Percentiles rank a stretch among this genome's conserved stretches.
phyloP scores from a whole-genome alignment of 2,888 invertebrate genomes.

The Conus canariensis region DNA sequence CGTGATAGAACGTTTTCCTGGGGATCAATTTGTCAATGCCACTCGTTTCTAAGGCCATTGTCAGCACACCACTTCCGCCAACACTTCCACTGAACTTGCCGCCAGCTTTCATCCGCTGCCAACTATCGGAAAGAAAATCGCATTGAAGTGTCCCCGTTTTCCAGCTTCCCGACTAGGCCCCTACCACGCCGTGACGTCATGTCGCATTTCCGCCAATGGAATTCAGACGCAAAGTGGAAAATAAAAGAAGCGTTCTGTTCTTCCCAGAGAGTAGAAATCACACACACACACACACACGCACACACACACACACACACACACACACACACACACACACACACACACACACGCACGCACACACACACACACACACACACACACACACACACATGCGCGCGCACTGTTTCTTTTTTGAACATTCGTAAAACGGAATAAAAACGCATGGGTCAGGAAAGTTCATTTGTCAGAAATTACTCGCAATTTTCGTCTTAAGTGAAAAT shows the following conservation, averaged over 20 bases:
- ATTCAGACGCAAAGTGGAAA: not conserved
- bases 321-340: too few species aligned
- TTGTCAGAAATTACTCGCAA: constrained; percentile 6
- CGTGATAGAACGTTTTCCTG: constrained; percentile 8
- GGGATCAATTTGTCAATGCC: constrained; percentile 36
- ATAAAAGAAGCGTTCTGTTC: not conserved
- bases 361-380: not conserved
- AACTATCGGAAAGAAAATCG: constrained; percentile 5
- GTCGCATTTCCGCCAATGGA: not conserved
- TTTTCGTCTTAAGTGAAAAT: constrained; percentile 17
- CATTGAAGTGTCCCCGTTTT: not conserved
- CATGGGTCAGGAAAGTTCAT: not conserved
- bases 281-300: not conserved
- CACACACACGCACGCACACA: too few species aligned
- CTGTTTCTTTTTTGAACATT: too few species aligned
- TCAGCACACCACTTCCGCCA: constrained; percentile 14
- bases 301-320: too few species aligned
- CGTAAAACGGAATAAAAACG: not conserved
- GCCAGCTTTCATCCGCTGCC: not conserved
- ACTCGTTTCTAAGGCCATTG: constrained; percentile 13
- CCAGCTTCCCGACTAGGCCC: not conserved
- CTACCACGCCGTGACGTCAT: not conserved
- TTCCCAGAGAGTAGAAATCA: not conserved
- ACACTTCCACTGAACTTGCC: constrained; percentile 18
- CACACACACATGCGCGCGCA: not conserved